Evolutionary conservation across 2,797 vertebrate genomes (phyloP), one percentile per base, ranked within the genome.

Genomic region (Pangasius sanitwongsei): DNA sequence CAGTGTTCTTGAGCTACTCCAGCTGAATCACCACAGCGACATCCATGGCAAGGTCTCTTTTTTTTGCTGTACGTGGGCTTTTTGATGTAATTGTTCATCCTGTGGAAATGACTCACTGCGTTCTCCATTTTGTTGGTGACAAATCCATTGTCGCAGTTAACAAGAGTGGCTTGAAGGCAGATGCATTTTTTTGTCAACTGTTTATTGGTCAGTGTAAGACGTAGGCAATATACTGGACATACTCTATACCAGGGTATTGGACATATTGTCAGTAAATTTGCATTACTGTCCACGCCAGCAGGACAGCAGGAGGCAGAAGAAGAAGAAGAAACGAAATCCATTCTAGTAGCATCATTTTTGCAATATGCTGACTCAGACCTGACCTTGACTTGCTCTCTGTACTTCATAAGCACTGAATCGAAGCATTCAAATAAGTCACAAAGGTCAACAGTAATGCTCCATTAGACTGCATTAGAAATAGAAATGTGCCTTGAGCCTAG

Each of bases 11-110:
- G 69, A 34, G 74, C 85, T 53, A 25, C 57, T 80, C 88, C 77
- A 81, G 28, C 67, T 89, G 85, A 88, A 88, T 81, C 88, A 85
- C 86, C 63, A 65, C n/a, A 87, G 72, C 53, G 74, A 18, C 67
- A 37, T 82, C 65, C 65, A 88, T 85, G 34, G 77, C 57, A 7
- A 69, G 44, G n/a, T 87, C 55, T 77, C 4, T 67, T 86, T 83
- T 37, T 41, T 41, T 41, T 41, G 67, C 88, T 77, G 59, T 78
- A 84, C 84, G 89, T 89, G 86, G 89, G 89, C 86, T 82, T 85
- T 87, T 90, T 90, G 74, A 86, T 88, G 65, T 88, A 63, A 87
- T 88, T 90, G 72, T 89, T 86, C 89, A 75, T 88, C 89, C 67
- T 86, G 83, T 25, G 86, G 89, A 87, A 90, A 82, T 90, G 89